Base-by-base conservation (phyloP, 1,140 invertebrate genomes). In the Pseudachorutes palmiensis region DNA sequence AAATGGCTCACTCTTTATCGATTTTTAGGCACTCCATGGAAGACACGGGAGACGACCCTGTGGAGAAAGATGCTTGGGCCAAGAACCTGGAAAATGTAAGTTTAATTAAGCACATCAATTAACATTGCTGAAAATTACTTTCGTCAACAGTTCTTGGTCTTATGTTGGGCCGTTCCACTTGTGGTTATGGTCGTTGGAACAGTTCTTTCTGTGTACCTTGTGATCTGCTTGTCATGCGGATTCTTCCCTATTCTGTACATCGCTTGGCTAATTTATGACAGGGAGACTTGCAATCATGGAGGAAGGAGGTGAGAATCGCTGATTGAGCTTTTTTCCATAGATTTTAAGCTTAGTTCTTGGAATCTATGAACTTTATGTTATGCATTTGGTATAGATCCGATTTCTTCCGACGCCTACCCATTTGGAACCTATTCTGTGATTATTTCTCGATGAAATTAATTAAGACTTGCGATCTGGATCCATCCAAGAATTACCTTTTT, bases 361-460 rank as follows among this genome's bases (percentile, higher is more conserved):
- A 41, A 41, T 41, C 19, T 19, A 41, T 9, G 19, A 41, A 9
- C 36, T 41, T 41, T 9, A 19, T 41, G 5, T 41, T 5, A 41
- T 9, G 5, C 19, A 41, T 41, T 41, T 41, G 5, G 5, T 79
- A 64, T 75, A 83, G 81, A 45, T 76, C 77, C 9, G 74, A 82
- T 5, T 90, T 83, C 83, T 77, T 87, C 0, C 81, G 90, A 58
- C 83, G 82, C 14, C 87, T 83, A 81, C 69, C 68, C 1, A 81
- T 89, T 75, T 91, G 90, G 88, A 80, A 81, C 24, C 84, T 89
- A 75, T 89, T 87, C 76, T 79, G 84, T 12, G 82, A 87, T 69
- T 97, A 92, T 77, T 97, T 96, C 77, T 94, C 94, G 0, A 77
- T 94, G 1, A 85, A 84, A 63, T 76, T 96, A 14, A 83, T 90